Conservation (phyloP, 1,140 invertebrate genomes). For the Trachelipus rathkii region DNA sequence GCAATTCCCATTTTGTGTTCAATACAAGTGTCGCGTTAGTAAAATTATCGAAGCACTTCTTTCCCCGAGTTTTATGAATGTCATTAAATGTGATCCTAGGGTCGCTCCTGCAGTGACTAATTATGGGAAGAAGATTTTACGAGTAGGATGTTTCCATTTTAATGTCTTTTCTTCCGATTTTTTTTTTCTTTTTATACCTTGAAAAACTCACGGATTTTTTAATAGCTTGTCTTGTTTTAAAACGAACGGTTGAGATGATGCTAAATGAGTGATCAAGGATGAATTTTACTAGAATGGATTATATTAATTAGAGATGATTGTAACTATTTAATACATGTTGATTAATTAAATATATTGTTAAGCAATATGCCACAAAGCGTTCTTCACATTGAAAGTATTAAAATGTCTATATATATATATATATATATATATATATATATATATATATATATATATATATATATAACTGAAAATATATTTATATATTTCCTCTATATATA, state of each 20-base stretch:
- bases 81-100: neutral
- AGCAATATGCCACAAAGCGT: too few relatives aligned
- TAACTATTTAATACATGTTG: too few relatives aligned
- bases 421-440: too few relatives aligned
- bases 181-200: neutral
- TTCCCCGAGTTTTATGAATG: neutral
- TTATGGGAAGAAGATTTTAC: conserved; percentile 10
- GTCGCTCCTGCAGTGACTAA: neutral
- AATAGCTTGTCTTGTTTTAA: neutral
- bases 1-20: neutral
- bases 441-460: too few relatives aligned
- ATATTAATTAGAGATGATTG: too few relatives aligned
- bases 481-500: too few relatives aligned
- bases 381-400: too few relatives aligned
- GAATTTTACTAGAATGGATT: too few relatives aligned
- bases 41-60: neutral
- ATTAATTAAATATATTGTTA: too few relatives aligned
- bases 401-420: too few relatives aligned
- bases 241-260: neutral
- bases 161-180: neutral
- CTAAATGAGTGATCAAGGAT: too few relatives aligned
- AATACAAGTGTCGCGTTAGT: conserved; percentile 1
- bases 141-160: neutral
- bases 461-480: too few relatives aligned
- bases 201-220: neutral